Base-by-base conservation (phyloP, 2,797 vertebrate species). In the Discoglossus pictus region DNA sequence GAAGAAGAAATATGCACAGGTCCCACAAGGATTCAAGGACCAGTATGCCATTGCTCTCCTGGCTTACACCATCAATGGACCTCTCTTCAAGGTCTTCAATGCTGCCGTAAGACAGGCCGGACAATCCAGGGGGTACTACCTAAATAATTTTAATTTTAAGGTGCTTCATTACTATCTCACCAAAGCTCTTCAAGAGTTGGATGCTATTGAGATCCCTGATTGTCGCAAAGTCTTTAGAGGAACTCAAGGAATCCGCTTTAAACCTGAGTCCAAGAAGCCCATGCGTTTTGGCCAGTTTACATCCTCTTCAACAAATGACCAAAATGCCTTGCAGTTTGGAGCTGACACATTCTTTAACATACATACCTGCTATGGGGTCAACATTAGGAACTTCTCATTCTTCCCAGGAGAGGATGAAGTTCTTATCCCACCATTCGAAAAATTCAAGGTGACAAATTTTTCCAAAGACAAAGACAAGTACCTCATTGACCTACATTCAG, bases 91-190 rank as follows among this genome's bases (percentile, higher is more conserved):
- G 21, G 44, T 18, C 2, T 88, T 89, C 73, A 86, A 87, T 0
- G 6, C 15, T 0, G 87, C 84, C 0, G 82, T 85, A 47, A 71
- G 82, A 0, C 46, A 76, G 38, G 80, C 77, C 0, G 87, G 85
- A 9, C 69, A 68, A 16, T 82, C 81, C 13, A 67, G 71, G 1
- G 7, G 39, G 6, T 18, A 58, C 36, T 88, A 88, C 60, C 74
- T 81, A n/a, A 36, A 3, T 0, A 9, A n/a, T 21, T 89, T 89
- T 58, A 38, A 36, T 20, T 89, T 84, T 62, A 89, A 89, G 77
- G 74, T 40, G 0, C 64, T 89, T 10, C 87, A 89, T 17, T 89
- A 84, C 34, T 84, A 88, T 48, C 72, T 89, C 56, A 87, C 68
- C 0, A 64, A 80, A 25, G 86, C 84, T 2, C 54, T 87, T 21